Conservation (phyloP, 1,140 invertebrate genomes). For the Drosophila persimilis region DNA sequence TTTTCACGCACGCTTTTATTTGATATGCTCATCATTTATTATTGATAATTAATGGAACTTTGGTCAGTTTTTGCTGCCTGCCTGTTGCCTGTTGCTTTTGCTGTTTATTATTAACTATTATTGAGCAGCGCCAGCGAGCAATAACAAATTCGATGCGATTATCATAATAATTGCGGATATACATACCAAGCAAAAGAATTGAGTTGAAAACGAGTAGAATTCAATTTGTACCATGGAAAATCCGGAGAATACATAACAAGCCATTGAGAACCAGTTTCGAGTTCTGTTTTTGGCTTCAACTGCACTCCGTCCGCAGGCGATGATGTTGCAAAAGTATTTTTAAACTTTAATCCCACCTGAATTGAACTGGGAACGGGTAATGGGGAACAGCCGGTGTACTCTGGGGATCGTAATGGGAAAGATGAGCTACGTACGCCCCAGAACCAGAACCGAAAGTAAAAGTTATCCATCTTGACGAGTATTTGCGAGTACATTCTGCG, state of each 20-base stretch:
- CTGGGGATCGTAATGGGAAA: no score
- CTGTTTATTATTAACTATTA: constrained; percentile 37
- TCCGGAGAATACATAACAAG: constrained; percentile 32
- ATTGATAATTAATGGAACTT: constrained; percentile 69
- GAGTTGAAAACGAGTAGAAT: not conserved
- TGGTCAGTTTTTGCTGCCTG: constrained; percentile 20
- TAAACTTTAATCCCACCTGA: constrained; percentile 22
- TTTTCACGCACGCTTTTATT: constrained; percentile 80
- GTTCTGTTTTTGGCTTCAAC: constrained; percentile 38
- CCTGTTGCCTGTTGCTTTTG: constrained; percentile 1
- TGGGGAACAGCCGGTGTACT: not conserved
- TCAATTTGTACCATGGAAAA: constrained; percentile 37
- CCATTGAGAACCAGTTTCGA: constrained; percentile 35
- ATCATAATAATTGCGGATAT: constrained; percentile 78
- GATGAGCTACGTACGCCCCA: no score
- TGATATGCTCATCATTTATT: constrained; percentile 79
- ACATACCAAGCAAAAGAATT: not conserved
- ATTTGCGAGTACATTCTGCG: no score
- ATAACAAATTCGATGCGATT: constrained; percentile 54
- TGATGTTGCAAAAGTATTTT: constrained; percentile 48
- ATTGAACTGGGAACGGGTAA: not conserved
- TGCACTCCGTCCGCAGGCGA: constrained; percentile 25
- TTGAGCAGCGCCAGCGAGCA: constrained; percentile 28
- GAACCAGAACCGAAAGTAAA: no score
- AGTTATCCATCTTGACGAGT: no score